Percentiles rank a stretch among this genome's conserved stretches.
Evolutionary conservation across 2,888 invertebrate genomes (phyloP).

Genomic region (Tupiocoris notatus): DNA sequence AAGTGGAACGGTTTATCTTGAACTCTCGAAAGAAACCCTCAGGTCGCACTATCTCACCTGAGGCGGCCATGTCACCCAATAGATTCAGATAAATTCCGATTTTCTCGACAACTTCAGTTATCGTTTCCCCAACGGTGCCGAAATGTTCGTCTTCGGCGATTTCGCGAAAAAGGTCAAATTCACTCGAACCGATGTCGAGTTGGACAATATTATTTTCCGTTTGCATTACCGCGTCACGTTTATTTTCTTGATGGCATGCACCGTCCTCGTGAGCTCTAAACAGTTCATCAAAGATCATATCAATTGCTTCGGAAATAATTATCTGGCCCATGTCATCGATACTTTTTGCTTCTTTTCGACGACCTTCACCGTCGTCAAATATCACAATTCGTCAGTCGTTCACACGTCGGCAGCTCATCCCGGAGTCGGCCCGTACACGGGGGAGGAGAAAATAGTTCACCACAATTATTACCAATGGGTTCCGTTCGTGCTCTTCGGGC

Average conservation of each 20-base stretch:
- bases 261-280: constrained; percentile 85
- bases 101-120: neutral
- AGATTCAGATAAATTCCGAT: neutral
- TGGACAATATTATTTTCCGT: constrained; percentile 91
- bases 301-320: constrained; percentile 88
- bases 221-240: constrained; percentile 92
- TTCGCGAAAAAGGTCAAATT: constrained; percentile 36
- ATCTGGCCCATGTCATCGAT: constrained; percentile 85
- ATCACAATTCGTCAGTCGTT: constrained; percentile 65
- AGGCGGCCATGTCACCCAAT: neutral
- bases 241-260: constrained; percentile 85
- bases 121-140: neutral
- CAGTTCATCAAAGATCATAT: constrained; percentile 98
- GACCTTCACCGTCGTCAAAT: constrained; percentile 85
- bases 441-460: constrained; percentile 78
- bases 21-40: too few species aligned
- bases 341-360: constrained; percentile 86
- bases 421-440: constrained; percentile 74
- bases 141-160: constrained; percentile 45
- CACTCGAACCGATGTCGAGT: constrained; percentile 63
- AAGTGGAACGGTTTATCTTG: too few species aligned
- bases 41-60: neutral
- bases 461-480: constrained; percentile 97
- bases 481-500: constrained; percentile 78
- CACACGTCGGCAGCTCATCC: constrained; percentile 82